Conservation (phyloP, 2,113 vertebrate genomes). For the Ardeotis arabs region DNA sequence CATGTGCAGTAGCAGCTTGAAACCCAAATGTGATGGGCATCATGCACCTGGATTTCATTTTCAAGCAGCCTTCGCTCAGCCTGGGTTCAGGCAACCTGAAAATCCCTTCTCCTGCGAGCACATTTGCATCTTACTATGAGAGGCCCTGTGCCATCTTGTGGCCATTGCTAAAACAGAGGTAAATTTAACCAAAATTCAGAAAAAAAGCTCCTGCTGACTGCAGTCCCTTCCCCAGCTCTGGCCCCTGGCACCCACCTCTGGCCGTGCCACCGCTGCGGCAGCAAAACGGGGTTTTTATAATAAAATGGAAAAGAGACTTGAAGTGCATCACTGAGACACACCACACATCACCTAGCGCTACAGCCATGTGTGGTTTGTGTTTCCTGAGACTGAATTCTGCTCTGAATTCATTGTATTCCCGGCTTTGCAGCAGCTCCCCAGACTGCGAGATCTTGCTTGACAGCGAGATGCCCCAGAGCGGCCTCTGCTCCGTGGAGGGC, state of each 20-base stretch:
- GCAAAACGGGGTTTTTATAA: neutral
- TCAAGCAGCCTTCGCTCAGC: neutral
- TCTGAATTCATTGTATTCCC: accelerated
- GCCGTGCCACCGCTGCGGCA: accelerated
- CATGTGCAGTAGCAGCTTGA: accelerated
- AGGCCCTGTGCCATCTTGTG: neutral
- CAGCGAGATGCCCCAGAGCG: neutral
- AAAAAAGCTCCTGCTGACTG: neutral
- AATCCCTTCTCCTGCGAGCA: accelerated
- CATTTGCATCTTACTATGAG: accelerated
- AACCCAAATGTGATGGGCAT: too few relatives aligned
- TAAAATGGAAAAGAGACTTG: neutral
- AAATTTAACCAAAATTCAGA: neutral
- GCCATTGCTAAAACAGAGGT: neutral
- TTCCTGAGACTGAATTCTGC: accelerated
- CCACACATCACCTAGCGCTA: neutral
- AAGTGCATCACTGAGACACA: neutral
- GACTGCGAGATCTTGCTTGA: accelerated
- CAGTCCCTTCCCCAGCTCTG: neutral
- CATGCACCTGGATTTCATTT: neutral
- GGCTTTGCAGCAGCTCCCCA: neutral
- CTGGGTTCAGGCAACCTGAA: neutral
- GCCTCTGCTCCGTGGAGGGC: accelerated
- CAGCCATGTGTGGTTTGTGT: accelerated
- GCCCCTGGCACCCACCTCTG: neutral